Evolutionary conservation across 2,113 vertebrate genomes (phyloP), one percentile per base, ranked within the genome.

Genomic region (Elephas maximus): DNA sequence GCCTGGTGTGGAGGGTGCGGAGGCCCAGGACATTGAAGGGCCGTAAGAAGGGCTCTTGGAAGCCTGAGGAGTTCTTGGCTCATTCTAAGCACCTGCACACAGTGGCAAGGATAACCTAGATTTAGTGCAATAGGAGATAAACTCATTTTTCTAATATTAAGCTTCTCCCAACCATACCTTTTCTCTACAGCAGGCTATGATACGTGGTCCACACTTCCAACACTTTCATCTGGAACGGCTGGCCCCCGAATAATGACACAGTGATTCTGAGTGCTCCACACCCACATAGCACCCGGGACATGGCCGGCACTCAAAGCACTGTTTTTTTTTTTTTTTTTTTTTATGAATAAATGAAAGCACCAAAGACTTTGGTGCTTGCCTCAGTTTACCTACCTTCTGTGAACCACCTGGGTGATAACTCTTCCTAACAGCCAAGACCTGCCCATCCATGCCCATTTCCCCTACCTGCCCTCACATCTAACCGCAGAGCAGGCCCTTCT

Each of bases 371-470:
- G 2, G 2, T 44, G 23, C 45, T 33, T n/a, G 51, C 24, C 71
- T 30, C 6, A 1, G 82, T 8, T 60, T 26, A 28, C 9, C 37
- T 24, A 30, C 20, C 4, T 0, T 2, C 15, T 12, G 60, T 15
- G 37, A 89, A 37, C 53, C 45, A 69, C 18, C n/a, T 26, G 17
- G 45, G 45, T 9, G 44, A 44, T 12, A 78, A 37, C 30, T 17
- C 76, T 84, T 81, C 51, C 67, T 73, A 51, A 53, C 30, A 41
- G 15, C 12, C 10, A 1, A 62, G 24, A 74, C 53, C 14, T 6
- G 45, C 41, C 53, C 3, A 23, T n/a, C 37, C n/a, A 2, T 2
- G 2, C n/a, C 62, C 0, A 24, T 24, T 53, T 62, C 28, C 4
- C 9, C 6, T 44, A 12, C 4, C 30, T 18, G 5, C 6, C 44